Evolutionary conservation across 2,888 invertebrate species (phyloP).

Genomic region (Amblyteles armatorius): DNA sequence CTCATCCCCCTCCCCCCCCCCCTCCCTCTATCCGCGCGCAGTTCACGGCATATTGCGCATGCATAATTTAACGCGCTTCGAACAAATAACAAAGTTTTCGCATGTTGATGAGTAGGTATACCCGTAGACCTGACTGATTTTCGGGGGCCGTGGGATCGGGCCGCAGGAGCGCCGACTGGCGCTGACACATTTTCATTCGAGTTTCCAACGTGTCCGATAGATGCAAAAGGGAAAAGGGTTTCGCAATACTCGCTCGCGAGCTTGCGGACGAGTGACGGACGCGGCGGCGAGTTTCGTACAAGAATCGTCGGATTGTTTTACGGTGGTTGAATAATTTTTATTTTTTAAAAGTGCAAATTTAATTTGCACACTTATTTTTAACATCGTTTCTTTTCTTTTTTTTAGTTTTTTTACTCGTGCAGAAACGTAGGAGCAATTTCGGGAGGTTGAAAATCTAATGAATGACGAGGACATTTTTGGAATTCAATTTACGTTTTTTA

Average conservation of each 20-base stretch:
- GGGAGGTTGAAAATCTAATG: too few relatives aligned
- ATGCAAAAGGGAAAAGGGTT: neutral
- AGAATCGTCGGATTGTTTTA: neutral
- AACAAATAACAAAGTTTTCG: constrained; percentile 84
- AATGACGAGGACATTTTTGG: too few relatives aligned
- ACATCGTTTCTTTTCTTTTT: neutral
- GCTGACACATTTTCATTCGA: constrained; percentile 81
- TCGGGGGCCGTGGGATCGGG: constrained; percentile 71
- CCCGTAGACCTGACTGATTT: constrained; percentile 73
- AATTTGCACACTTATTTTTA: neutral
- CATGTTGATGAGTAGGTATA: constrained; percentile 78
- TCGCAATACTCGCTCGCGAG: neutral
- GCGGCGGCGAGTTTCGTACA: neutral
- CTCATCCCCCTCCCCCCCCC: neutral
- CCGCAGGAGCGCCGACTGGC: constrained; percentile 73
- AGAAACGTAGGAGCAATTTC: too few relatives aligned
- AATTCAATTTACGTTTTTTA: too few relatives aligned
- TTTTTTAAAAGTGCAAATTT: neutral
- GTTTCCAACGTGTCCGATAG: constrained; percentile 45
- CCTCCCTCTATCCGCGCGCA: constrained; percentile 24
- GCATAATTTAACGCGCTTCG: constrained; percentile 83
- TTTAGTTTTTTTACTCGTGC: too few relatives aligned
- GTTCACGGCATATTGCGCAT: constrained; percentile 82
- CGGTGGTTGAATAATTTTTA: neutral
- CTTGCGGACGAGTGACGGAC: neutral